Evolutionary conservation across 1,140 invertebrate species (phyloP).

Genomic region (Drosophila miranda): DNA sequence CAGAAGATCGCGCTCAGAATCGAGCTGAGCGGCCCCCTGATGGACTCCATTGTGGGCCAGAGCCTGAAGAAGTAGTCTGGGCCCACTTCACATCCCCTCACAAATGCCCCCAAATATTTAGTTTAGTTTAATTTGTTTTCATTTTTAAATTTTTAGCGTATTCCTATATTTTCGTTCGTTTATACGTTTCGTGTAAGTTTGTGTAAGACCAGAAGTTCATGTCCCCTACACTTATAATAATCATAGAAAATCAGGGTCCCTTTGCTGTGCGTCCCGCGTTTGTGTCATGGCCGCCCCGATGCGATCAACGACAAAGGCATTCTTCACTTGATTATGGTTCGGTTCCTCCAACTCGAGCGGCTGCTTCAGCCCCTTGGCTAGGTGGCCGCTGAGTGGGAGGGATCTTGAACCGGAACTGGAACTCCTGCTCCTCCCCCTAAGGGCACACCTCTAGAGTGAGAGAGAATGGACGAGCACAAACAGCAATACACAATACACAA

Average conservation of each 20-base stretch:
- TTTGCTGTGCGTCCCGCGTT: constrained; percentile 29
- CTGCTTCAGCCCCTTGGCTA: constrained; percentile 23
- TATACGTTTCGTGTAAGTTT: constrained; percentile 35
- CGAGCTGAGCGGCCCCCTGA: constrained; percentile 83
- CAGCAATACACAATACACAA: background rate
- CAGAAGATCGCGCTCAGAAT: constrained; percentile 85
- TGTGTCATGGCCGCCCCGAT: constrained; percentile 24
- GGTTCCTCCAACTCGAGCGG: no score
- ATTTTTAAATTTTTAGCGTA: constrained; percentile 68
- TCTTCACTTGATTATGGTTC: background rate
- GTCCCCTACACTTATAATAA: constrained; percentile 24
- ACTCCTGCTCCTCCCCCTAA: constrained; percentile 21
- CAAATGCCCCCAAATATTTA: constrained; percentile 1
- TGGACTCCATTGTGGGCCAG: constrained; percentile 69
- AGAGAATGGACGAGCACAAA: constrained; percentile 33
- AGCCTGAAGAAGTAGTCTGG: constrained; percentile 43
- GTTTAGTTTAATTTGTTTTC: constrained; percentile 76
- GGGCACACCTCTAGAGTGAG: constrained; percentile 14
- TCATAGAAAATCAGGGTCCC: constrained; percentile 9
- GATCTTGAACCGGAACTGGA: background rate
- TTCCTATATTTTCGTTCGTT: constrained; percentile 12
- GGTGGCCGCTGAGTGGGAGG: background rate
- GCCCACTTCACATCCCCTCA: background rate
- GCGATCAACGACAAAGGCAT: constrained; percentile 35
- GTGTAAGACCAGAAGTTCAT: constrained; percentile 14